Evolutionary conservation across 2,113 vertebrate species (phyloP), one percentile per base, ranked within the genome.

Genomic region (Larimichthys polyactis): DNA sequence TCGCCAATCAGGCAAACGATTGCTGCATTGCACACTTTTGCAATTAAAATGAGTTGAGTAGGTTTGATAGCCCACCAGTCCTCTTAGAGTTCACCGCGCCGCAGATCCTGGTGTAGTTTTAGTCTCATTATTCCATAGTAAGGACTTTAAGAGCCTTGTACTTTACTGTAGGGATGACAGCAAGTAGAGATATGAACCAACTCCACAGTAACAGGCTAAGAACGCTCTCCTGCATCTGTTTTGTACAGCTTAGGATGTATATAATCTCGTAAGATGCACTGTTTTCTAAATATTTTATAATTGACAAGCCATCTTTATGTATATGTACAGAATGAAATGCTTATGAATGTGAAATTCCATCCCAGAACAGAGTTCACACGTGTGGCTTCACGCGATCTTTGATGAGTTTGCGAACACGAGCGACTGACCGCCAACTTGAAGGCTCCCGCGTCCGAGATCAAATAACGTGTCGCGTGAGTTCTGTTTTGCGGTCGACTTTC

Each of bases 211-310:
- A 62, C 63, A 49, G 46, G 29, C 40, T 51, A 16, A 2, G 15
- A 44, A 64, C 27, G 46, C 19, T 75, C 36, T 64, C 72, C 48
- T 62, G 49, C 52, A 32, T 82, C 22, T 65, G 0, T 80, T 83
- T 78, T 92, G 84, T 90, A 86, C 71, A 90, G 84, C 48, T 48
- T 79, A 59, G 11, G 71, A 57, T 92, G 94, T 91, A 91, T 62
- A 92, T 90, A 89, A 66, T 86, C 58, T 70, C 76, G 55, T 83
- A 81, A 87, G 60, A 90, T 89, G 90, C 92, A 91, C 84, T 91
- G 87, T 93, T 94, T 91, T 90, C 81, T 88, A 92, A 63, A 87
- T 84, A 83, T 86, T 91, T 92, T 87, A 69, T 89, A 78, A 87
- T 64, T 58, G 58, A 82, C 64, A 91, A 79, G 68, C 82, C 76